Percentiles rank a stretch among this genome's conserved stretches.
phyloP scores from a whole-genome alignment of 2,113 vertebrate genomes.

The Spheniscus mendiculus region DNA sequence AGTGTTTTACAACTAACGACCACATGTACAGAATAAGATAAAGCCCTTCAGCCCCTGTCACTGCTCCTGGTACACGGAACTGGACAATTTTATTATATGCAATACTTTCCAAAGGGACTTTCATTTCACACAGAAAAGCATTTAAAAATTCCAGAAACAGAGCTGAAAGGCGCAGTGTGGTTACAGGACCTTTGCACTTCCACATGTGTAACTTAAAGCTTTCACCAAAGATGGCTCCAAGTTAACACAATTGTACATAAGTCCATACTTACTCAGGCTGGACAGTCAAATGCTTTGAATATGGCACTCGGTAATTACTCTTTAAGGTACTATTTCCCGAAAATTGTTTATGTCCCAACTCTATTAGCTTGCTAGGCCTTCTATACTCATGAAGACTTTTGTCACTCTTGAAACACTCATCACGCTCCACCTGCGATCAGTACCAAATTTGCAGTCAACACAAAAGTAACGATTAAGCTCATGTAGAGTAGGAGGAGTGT shows the following conservation, averaged over 20 bases:
- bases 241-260: not conserved
- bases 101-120: not conserved
- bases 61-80: not conserved
- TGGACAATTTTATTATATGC: not conserved
- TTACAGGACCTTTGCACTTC: not conserved
- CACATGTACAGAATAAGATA: not conserved
- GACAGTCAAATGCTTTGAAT: not conserved
- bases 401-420: not conserved
- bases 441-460: not conserved
- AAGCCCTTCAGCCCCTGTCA: not conserved
- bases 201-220: not conserved
- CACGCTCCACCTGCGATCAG: not conserved
- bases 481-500: not conserved
- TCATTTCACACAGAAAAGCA: not conserved
- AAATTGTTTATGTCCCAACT: not conserved
- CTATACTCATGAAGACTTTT: not conserved
- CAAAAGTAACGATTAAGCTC: not conserved
- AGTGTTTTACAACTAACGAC: not conserved
- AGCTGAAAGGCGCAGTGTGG: not conserved
- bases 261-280: not conserved
- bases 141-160: not conserved
- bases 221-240: not conserved
- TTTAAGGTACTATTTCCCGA: not conserved
- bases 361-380: not conserved
- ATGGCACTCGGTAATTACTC: not conserved